phyloP scores from a whole-genome alignment of 2,113 vertebrate genomes.

The Protobothrops mucrosquamatus region DNA sequence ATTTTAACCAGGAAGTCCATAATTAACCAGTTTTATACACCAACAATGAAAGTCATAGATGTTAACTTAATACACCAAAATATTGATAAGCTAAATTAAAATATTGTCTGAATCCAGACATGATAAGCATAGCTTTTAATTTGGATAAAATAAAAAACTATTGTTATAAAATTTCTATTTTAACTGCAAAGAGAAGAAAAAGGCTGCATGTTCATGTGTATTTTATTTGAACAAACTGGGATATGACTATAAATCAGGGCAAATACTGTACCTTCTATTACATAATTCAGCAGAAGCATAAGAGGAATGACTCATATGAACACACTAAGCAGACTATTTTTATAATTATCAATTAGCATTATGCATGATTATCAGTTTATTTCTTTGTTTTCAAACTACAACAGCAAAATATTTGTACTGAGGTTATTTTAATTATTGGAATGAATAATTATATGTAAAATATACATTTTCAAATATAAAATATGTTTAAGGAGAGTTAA shows the following conservation, averaged over 20 bases:
- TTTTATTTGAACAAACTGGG: not conserved
- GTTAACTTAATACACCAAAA: not conserved
- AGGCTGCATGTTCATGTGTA: not conserved
- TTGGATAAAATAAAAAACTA: not conserved
- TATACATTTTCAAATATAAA: not conserved
- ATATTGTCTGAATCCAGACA: not conserved
- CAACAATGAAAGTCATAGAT: not conserved
- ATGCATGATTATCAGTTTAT: not conserved
- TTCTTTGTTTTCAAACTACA: not conserved
- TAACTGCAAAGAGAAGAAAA: not conserved
- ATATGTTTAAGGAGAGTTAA: not conserved
- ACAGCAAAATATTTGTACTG: not conserved
- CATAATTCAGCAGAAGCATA: not conserved
- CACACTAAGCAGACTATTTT: not conserved
- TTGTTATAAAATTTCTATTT: not conserved
- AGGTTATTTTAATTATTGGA: not conserved
- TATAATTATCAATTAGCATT: not conserved
- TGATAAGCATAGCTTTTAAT: not conserved
- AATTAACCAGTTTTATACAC: not conserved
- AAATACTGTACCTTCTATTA: not conserved
- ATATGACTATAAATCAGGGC: not conserved
- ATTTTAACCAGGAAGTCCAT: not conserved
- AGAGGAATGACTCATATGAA: not conserved
- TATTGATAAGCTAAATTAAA: not conserved
- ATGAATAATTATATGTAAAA: not conserved